phyloP scores from a whole-genome alignment of 2,797 vertebrate genomes.

The Cetoscarus ocellatus region DNA sequence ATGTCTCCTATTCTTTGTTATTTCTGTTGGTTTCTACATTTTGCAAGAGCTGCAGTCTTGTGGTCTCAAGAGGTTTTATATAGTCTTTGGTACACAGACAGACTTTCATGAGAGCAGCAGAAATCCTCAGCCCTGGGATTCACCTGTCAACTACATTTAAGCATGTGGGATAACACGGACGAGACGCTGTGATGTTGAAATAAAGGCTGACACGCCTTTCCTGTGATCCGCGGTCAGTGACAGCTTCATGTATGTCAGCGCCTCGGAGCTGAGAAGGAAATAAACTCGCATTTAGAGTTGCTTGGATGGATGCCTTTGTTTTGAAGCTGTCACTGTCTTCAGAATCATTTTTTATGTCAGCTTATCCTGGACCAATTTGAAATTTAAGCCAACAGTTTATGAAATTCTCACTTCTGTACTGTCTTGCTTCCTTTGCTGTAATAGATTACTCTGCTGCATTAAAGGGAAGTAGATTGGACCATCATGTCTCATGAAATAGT shows the following conservation, averaged over 20 bases:
- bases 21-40: constrained; percentile 54
- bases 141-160: constrained; percentile 75
- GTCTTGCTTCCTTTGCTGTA: not conserved
- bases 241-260: constrained; percentile 51
- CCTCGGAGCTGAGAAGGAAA: constrained; percentile 44
- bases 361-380: constrained; percentile 30
- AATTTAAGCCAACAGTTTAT: constrained; percentile 24
- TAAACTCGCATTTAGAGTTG: constrained; percentile 37
- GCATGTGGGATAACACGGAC: constrained; percentile 55
- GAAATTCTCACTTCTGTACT: constrained; percentile 3
- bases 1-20: constrained; percentile 26
- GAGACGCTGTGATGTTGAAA: constrained; percentile 54
- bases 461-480: constrained; percentile 7
- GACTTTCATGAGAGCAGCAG: constrained; percentile 65
- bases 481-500: not conserved
- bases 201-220: constrained; percentile 60
- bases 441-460: constrained; percentile 10
- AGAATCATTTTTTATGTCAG: constrained; percentile 11
- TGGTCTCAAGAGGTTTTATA: constrained; percentile 48
- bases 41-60: constrained; percentile 49
- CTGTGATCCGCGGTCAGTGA: constrained; percentile 56
- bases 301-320: constrained; percentile 35
- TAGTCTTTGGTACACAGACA: constrained; percentile 53
- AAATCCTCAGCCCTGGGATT: constrained; percentile 72
- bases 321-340: constrained; percentile 29